Percentiles rank a stretch among this genome's conserved stretches.
These are phyloP conservation scores for Grammomys dolichurus DNA, from an alignment of 2,113 vertebrate species.

Conservation along the genomic window DNA sequence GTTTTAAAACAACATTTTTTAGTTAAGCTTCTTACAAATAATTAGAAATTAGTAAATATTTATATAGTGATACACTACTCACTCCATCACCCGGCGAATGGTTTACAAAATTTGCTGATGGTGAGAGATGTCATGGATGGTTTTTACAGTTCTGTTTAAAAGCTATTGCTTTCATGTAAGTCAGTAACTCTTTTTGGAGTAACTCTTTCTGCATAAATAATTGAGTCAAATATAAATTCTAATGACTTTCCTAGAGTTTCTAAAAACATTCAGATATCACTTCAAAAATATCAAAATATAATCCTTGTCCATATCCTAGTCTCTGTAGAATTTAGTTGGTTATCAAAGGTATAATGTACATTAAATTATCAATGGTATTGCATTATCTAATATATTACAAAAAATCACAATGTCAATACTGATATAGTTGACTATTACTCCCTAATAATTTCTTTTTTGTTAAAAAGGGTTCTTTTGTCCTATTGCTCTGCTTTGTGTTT, in stretches of 20 bases:
- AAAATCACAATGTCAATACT: not conserved
- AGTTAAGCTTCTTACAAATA: not conserved
- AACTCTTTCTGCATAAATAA: not conserved
- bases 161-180: not conserved
- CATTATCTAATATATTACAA: not conserved
- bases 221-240: not conserved
- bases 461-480: no score
- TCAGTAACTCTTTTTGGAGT: not conserved
- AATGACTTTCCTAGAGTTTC: not conserved
- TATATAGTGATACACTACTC: not conserved
- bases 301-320: not conserved
- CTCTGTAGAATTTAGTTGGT: not conserved
- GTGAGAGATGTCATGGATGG: not conserved
- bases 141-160: not conserved
- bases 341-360: not conserved
- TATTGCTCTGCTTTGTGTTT: no score
- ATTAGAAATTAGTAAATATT: not conserved
- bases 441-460: not conserved
- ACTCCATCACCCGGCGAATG: not conserved
- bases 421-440: not conserved
- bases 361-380: not conserved
- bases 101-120: not conserved
- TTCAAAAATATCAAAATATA: not conserved
- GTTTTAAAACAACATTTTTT: constrained; percentile 11
- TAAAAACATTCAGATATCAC: not conserved